phyloP scores from a whole-genome alignment of 2,888 invertebrate genomes.

The Leptinotarsa tumamoca region DNA sequence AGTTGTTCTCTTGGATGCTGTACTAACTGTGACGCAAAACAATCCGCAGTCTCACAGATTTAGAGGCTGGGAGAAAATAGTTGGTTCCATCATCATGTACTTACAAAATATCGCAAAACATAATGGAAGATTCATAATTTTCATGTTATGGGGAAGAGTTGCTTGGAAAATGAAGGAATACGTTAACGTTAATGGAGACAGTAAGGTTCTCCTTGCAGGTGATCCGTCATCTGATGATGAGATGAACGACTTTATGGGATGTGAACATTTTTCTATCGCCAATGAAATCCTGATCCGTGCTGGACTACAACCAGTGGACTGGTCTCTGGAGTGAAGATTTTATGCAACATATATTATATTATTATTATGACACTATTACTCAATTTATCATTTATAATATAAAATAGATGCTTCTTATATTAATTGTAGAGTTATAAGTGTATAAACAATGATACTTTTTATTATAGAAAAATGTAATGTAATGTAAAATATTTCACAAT shows the following conservation, averaged over 20 bases:
- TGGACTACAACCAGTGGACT: not conserved
- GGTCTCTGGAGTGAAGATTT: not conserved
- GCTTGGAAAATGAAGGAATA: not conserved
- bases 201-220: not conserved
- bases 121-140: not conserved
- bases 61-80: constrained; percentile 16
- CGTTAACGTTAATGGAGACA: not conserved
- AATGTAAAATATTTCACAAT: too few relatives aligned
- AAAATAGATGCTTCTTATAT: too few relatives aligned
- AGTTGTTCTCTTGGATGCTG: constrained; percentile 2
- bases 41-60: not conserved
- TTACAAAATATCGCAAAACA: not conserved
- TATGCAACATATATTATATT: too few relatives aligned
- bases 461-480: too few relatives aligned
- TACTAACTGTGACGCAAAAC: not conserved
- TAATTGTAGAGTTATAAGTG: too few relatives aligned
- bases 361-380: too few relatives aligned
- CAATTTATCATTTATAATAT: too few relatives aligned
- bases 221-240: not conserved
- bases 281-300: not conserved
- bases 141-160: constrained; percentile 17
- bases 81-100: not conserved
- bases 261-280: constrained; percentile 14
- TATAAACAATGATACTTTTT: too few relatives aligned
- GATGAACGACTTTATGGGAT: not conserved